Evolutionary conservation across 2,888 invertebrate species (phyloP).

Genomic region (Ophraella communa): DNA sequence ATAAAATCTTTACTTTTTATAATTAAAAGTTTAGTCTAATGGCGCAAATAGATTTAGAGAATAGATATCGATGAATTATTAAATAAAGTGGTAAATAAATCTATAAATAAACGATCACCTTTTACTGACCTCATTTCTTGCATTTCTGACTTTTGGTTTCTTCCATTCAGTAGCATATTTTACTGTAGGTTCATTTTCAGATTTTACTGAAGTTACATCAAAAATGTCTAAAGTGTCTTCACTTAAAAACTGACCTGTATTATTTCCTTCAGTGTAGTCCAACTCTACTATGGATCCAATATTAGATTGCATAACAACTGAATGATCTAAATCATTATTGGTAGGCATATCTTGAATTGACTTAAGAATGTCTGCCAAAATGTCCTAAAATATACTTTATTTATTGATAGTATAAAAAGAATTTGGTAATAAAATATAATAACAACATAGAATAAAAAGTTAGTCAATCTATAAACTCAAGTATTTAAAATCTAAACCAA

Average conservation of each 20-base stretch:
- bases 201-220: slow-evolving; percentile 30
- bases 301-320: slow-evolving; percentile 12
- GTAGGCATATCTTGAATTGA: slow-evolving; percentile 14
- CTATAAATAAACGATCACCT: neutral
- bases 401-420: too few species aligned
- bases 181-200: slow-evolving; percentile 10
- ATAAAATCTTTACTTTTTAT: too few species aligned
- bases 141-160: slow-evolving; percentile 29
- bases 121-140: slow-evolving; percentile 32
- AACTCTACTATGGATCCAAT: slow-evolving; percentile 25
- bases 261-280: slow-evolving; percentile 27
- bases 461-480: too few species aligned
- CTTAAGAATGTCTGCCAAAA: slow-evolving; percentile 43
- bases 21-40: too few species aligned
- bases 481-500: too few species aligned
- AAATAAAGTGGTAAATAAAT: too few species aligned
- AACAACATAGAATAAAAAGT: too few species aligned
- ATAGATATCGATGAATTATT: too few species aligned
- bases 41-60: too few species aligned
- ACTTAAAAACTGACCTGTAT: slow-evolving; percentile 30
- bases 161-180: slow-evolving; percentile 10
- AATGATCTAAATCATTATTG: slow-evolving; percentile 21
- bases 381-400: slow-evolving; percentile 31
- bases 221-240: slow-evolving; percentile 22
- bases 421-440: too few species aligned